These are phyloP conservation scores for Anguilla pacifica DNA, from an alignment of 2,797 vertebrate genomes.

Conservation along the genomic window DNA sequence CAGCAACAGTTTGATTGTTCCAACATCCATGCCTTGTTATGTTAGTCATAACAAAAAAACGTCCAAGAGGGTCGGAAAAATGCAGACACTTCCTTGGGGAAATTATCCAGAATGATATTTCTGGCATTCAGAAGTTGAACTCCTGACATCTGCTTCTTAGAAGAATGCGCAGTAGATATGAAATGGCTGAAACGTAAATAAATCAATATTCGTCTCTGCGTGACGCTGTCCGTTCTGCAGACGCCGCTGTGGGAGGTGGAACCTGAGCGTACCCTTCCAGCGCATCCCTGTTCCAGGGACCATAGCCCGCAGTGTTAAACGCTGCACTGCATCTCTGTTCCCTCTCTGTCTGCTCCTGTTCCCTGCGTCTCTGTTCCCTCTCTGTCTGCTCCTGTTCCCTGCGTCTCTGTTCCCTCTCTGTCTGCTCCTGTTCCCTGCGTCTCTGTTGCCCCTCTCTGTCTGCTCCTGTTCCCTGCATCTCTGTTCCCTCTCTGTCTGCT, in stretches of 20 bases:
- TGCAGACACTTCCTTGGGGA: conserved; percentile 26
- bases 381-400: no score
- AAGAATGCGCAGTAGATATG: not conserved
- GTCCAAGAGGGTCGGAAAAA: conserved; percentile 21
- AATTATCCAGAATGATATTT: conserved; percentile 26
- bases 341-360: not conserved
- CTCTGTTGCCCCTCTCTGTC: no score
- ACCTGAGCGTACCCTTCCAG: not conserved
- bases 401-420: no score
- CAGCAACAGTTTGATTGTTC: not conserved
- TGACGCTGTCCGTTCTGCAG: conserved; percentile 12
- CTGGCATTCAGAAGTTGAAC: conserved; percentile 13
- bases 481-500: no score
- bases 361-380: no score
- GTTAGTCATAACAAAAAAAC: conserved; percentile 7
- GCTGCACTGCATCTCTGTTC: not conserved
- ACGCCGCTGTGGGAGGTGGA: conserved; percentile 3
- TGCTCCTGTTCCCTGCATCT: no score
- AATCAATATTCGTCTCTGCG: not conserved
- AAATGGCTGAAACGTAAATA: conserved; percentile 7
- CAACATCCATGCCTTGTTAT: conserved; percentile 2
- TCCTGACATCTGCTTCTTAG: conserved; percentile 20
- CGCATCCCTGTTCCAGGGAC: not conserved
- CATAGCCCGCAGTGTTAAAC: not conserved
- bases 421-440: no score